Evolutionary conservation across 2,888 invertebrate genomes (phyloP), one percentile per base, ranked within the genome.

Genomic region (Apodemia mormo): DNA sequence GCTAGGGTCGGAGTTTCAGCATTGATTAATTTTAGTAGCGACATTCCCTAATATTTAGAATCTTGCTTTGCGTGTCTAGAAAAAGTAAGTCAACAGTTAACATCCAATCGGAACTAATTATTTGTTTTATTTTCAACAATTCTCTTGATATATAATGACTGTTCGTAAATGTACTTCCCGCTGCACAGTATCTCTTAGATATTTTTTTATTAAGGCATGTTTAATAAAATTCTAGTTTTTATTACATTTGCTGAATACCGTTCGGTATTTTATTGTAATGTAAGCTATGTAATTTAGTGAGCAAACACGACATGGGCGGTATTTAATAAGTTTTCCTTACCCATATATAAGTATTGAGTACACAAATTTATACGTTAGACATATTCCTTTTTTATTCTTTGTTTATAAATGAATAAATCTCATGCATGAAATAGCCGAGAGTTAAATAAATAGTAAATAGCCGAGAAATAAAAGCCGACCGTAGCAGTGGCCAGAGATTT

Each of bases 61-160:
- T 14, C 49, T 58, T 30, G 12, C 73, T 75, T 90, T 82, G 92
- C 92, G 92, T 92, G 92, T 86, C 84, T 77, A 77, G 76, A 77
- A 75, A 81, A 85, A 85, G 87, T 92, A 89, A 89, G 83, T 90
- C 89, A 90, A 80, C 82, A 79, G 78, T 78, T 83, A 86, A 86
- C 80, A 88, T 88, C 83, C 87, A 85, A 85, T 87, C 88, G 86
- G 87, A 87, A 84, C 83, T 88, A 88, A 87, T 87, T 89, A 91
- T 90, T 88, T 81, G 84, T 89, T 86, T 86, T 79, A 83, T 76
- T 85, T 82, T 84, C 84, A 87, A 61, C 64, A 54, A 85, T 87
- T 85, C 81, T 80, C 85, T 85, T 81, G 77, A 76, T 78, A 82
- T 70, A 75, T 68, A 68, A 40, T 54, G 40, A 68, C 40, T 22